Base-by-base conservation (phyloP, 2,797 vertebrate genomes). In the Pseudochirops cupreus region DNA sequence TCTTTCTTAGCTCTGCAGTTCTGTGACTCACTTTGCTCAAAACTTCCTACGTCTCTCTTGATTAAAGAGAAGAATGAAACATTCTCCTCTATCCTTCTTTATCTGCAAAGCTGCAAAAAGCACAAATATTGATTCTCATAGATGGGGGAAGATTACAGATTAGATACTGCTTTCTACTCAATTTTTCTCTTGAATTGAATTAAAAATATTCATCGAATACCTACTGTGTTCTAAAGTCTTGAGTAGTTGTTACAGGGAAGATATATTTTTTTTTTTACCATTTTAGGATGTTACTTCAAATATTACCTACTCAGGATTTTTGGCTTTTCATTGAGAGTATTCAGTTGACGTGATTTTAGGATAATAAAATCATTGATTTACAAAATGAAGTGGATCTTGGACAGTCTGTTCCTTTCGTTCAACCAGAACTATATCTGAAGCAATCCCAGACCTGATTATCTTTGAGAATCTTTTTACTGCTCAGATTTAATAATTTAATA, bases 21-120 rank as follows among this genome's bases (percentile, higher is more conserved):
- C 3, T 74, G 67, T 74, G 67, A 90, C 9, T 93, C 56, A 91
- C 92, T 93, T 96, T 97, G 24, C 50, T 94, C 96, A 59, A 91
- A 97, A 87, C 14, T 95, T 58, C 1, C 14, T 52, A 96, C 56
- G 92, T 94, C 56, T 92, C 39, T 7, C 46, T 59, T 54, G 14
- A 39, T 92, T 62, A 54, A 95, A 24, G 54, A 93, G n/a, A 16
- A 21, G n/a, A 93, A 94, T 93, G 92, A 0, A 46, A 28, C n/a
- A 93, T 91, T n/a, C 31, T 58, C 55, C 74, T 62, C 12, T 92
- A 29, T 28, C 31, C 14, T 93, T 94, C 59, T 96, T 97, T 97
- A 5, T 91, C 59, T 50, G 90, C 28, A 95, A 97, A 89, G 31
- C 96, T 94, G 93, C 90, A 3, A 56, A 54, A 67, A 96, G n/a